These are phyloP conservation scores for Drosophila takahashii DNA, from an alignment of 1,140 invertebrate species.

Conservation along the genomic window DNA sequence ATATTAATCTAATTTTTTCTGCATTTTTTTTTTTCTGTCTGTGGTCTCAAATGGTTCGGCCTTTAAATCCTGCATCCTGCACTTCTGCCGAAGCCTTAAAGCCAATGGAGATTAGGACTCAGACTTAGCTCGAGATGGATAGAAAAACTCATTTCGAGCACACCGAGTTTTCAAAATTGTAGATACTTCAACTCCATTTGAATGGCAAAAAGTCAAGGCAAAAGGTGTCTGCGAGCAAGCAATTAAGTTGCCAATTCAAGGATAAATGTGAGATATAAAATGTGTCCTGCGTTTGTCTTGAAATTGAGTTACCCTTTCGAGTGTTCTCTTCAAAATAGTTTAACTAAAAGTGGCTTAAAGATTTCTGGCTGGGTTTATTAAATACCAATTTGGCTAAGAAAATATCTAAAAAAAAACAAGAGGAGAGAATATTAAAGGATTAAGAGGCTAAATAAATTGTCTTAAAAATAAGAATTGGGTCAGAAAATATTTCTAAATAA, in stretches of 20 bases:
- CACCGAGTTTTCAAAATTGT: not conserved
- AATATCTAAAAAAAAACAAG: too few relatives aligned
- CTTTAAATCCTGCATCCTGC: not conserved
- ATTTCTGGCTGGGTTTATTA: not conserved
- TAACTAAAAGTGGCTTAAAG: too few relatives aligned
- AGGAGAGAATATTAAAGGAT: too few relatives aligned
- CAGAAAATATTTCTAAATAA: too few relatives aligned
- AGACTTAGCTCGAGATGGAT: not conserved
- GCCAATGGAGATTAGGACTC: not conserved
- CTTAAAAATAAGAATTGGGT: too few relatives aligned
- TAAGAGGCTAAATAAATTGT: too few relatives aligned
- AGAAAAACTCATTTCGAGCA: not conserved
- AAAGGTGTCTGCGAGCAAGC: not conserved
- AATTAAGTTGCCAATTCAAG: slow-evolving; percentile 3
- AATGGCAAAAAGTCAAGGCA: not conserved
- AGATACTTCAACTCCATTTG: not conserved
- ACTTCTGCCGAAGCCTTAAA: slow-evolving; percentile 7
- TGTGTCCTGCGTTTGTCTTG: not conserved
- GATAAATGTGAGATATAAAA: not conserved
- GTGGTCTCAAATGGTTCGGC: not conserved
- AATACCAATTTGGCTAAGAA: too few relatives aligned
- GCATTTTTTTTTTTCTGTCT: too few relatives aligned
- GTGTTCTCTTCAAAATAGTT: too few relatives aligned
- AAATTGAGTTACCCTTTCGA: not conserved
- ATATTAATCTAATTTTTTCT: too few relatives aligned